Base-by-base conservation (phyloP, 92 coral and sea anemone genomes). In the Metridium senile region DNA sequence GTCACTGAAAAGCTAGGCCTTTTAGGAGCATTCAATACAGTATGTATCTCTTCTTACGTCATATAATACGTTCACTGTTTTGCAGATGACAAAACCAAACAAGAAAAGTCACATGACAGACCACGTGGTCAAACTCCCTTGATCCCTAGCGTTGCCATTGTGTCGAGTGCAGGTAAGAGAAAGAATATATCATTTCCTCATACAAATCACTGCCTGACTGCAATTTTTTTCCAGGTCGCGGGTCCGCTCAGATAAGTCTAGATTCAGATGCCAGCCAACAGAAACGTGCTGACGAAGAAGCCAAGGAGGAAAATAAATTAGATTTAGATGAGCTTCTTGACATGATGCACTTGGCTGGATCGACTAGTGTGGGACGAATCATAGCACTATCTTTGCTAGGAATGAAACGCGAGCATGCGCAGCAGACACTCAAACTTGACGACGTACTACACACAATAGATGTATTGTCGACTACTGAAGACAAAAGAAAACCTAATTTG, bases 251-350 rank as follows among this genome's bases (percentile, higher is more conserved):
- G 23, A 19, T 9, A 54, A 54, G 61, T 54, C 6, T 20, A 3
- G 61, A 6, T 3, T 54, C 61, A 54, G 23, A 54, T 9, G n/a
- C 9, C 61, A 16, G n/a, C n/a, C n/a, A 3, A 19, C 61, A 6
- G 25, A 4, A 19, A 16, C 13, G 61, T 20, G 61, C n/a, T 54
- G 61, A 20, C 13, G 8, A 39, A 13, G 8, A 39, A 39, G 13
- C 49, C 13, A 39, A 39, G 1, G 56, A 58, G 1, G 68, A 58
- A 33, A 57, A n/a, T 1, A 57, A 30, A 26, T 30, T 73, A 21
- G 26, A 66, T 0, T 11, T 73, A n/a, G 78, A 73, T 25, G 78
- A 73, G 22, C 64, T 73, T n/a, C 67, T 73, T 26, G 78, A 73
- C 17, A 49, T 73, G 20, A 1, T 58, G 32, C 63, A 58, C 67